Evolutionary conservation across 2,888 invertebrate genomes (phyloP).

Genomic region (Amiota communis): DNA sequence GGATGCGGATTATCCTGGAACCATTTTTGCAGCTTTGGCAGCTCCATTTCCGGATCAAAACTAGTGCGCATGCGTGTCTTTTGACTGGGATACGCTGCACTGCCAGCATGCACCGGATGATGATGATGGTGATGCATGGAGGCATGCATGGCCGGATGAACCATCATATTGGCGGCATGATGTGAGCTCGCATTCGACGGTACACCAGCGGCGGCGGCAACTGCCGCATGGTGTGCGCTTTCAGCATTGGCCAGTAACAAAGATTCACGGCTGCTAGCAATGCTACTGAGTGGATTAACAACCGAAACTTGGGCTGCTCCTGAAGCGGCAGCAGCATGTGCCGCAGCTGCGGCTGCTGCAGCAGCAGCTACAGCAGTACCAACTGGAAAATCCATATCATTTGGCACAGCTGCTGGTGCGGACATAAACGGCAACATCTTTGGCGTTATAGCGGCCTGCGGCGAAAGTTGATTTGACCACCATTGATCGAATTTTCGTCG

Average conservation of each 20-base stretch:
- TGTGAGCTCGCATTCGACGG: slow-evolving; percentile 50
- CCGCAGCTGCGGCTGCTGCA: slow-evolving; percentile 75
- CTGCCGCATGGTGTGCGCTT: slow-evolving; percentile 57
- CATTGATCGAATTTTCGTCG: slow-evolving; percentile 92
- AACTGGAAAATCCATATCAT: slow-evolving; percentile 71
- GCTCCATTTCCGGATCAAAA: slow-evolving; percentile 96
- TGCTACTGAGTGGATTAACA: slow-evolving; percentile 53
- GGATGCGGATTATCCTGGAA: slow-evolving; percentile 98
- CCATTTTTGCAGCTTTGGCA: slow-evolving; percentile 97
- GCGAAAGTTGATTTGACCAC: slow-evolving; percentile 86
- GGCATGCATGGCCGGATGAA: slow-evolving; percentile 82
- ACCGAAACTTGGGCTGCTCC: slow-evolving; percentile 47
- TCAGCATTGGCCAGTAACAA: slow-evolving; percentile 60
- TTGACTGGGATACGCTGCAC: slow-evolving; percentile 77
- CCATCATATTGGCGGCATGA: slow-evolving; percentile 69
- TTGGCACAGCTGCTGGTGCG: slow-evolving; percentile 66
- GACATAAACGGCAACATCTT: slow-evolving; percentile 74
- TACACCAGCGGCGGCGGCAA: slow-evolving; percentile 47
- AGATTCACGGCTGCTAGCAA: slow-evolving; percentile 65
- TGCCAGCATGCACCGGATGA: slow-evolving; percentile 77
- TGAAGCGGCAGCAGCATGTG: slow-evolving; percentile 62
- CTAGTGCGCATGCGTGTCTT: slow-evolving; percentile 97
- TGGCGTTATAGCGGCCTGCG: slow-evolving; percentile 75
- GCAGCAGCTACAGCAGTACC: slow-evolving; percentile 74
- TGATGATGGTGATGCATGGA: slow-evolving; percentile 79